These are phyloP conservation scores for Grantiella picta DNA, from an alignment of 2,113 vertebrate genomes.

Conservation along the genomic window DNA sequence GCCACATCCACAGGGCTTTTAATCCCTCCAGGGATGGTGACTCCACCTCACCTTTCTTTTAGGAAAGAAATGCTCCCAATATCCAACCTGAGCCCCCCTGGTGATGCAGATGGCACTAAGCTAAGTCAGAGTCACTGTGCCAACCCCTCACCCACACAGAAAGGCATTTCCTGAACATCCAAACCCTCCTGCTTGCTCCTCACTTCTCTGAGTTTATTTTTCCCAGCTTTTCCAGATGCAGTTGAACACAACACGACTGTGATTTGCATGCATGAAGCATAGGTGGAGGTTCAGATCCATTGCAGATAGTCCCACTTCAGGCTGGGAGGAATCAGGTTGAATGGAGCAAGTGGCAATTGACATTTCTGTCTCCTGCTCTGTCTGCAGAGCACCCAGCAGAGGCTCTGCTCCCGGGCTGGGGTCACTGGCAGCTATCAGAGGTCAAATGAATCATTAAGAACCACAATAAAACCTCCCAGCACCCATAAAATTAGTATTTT, in stretches of 20 bases:
- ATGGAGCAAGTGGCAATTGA: constrained; percentile 48
- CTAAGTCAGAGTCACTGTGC: neutral
- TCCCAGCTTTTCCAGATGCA: neutral
- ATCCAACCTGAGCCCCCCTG: neutral
- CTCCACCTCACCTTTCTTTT: no score
- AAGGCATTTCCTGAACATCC: neutral
- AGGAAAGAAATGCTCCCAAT: neutral
- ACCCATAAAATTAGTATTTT: neutral
- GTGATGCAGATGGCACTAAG: neutral
- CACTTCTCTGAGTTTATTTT: neutral
- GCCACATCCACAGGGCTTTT: neutral
- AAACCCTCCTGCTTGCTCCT: neutral
- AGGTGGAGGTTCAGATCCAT: neutral
- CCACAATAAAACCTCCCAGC: neutral
- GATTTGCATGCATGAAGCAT: neutral
- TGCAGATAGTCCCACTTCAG: constrained; percentile 6
- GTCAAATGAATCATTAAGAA: neutral
- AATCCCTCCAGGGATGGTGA: neutral
- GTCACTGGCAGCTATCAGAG: neutral
- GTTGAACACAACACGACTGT: neutral
- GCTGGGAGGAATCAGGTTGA: neutral
- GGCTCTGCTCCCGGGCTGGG: neutral
- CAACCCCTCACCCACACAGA: neutral
- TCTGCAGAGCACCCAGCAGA: neutral
- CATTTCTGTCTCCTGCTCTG: constrained; percentile 24